Conservation (phyloP, 1,140 invertebrate species). For the Phthorimaea operculella region DNA sequence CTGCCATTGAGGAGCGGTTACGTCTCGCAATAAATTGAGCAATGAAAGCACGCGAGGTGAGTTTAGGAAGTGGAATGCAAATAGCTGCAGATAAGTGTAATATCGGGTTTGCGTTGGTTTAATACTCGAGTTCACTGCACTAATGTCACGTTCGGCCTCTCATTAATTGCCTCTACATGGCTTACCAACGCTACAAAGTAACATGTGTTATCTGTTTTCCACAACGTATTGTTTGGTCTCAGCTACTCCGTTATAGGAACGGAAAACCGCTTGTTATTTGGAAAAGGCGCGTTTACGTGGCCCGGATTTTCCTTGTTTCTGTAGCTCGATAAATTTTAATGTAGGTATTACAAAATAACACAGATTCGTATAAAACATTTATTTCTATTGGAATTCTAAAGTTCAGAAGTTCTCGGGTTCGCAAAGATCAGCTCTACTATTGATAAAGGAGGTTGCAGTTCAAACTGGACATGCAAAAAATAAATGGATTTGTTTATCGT, state of each 20-base stretch:
- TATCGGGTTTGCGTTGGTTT: conserved; percentile 45
- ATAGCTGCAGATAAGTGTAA: conserved; percentile 65
- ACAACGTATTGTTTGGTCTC: conserved; percentile 6
- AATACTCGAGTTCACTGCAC: conserved; percentile 57
- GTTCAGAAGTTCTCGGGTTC: too few relatives aligned
- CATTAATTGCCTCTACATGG: conserved; percentile 48
- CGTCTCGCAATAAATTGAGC: not conserved
- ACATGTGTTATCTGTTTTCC: conserved; percentile 39
- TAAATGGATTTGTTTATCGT: too few relatives aligned
- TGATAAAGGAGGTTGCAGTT: too few relatives aligned
- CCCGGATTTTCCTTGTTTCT: too few relatives aligned
- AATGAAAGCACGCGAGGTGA: conserved; percentile 28
- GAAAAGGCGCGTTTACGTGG: too few relatives aligned
- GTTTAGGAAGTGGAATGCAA: conserved; percentile 65
- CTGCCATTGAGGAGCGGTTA: not conserved
- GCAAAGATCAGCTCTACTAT: too few relatives aligned
- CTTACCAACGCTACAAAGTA: conserved; percentile 41
- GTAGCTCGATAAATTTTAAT: too few relatives aligned
- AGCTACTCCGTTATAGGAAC: not conserved
- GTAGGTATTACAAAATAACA: too few relatives aligned
- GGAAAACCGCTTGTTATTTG: not conserved
- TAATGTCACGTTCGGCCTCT: conserved; percentile 64
- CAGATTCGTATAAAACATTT: too few relatives aligned
- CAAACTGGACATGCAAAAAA: too few relatives aligned
- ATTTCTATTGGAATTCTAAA: too few relatives aligned